Conservation (phyloP, 2,888 invertebrate species). For the Macaria notata region DNA sequence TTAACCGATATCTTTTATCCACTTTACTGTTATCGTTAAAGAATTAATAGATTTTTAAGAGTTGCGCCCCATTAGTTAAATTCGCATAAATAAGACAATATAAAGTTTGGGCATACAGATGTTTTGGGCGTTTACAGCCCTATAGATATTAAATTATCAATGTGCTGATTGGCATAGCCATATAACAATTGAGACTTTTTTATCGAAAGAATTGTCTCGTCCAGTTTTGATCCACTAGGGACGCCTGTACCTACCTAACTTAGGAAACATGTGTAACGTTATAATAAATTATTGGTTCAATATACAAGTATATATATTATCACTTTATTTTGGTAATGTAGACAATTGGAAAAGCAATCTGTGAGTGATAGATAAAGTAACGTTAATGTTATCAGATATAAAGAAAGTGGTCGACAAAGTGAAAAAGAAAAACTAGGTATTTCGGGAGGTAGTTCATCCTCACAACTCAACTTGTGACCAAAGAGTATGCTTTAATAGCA, state of each 20-base stretch:
- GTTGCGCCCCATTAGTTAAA: slow-evolving; percentile 67
- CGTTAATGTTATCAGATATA: slow-evolving; percentile 33
- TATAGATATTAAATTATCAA: slow-evolving; percentile 46
- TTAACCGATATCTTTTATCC: slow-evolving; percentile 28
- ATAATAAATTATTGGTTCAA: slow-evolving; percentile 43
- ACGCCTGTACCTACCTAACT: slow-evolving; percentile 37
- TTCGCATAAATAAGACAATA: slow-evolving; percentile 69
- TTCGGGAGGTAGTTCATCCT: no score
- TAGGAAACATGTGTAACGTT: slow-evolving; percentile 43
- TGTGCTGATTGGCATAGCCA: slow-evolving; percentile 48
- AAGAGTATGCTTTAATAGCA: no score
- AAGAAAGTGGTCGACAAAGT: background rate
- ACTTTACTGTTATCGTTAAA: slow-evolving; percentile 68
- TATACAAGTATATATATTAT: slow-evolving; percentile 31
- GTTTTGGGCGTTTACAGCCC: slow-evolving; percentile 72
- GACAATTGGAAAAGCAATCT: slow-evolving; percentile 43
- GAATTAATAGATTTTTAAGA: slow-evolving; percentile 70
- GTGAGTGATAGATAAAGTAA: slow-evolving; percentile 37
- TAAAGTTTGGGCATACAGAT: slow-evolving; percentile 57
- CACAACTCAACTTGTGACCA: no score
- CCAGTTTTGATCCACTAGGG: slow-evolving; percentile 37
- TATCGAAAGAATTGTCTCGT: slow-evolving; percentile 37
- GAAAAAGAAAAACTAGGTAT: background rate
- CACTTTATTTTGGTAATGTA: slow-evolving; percentile 45
- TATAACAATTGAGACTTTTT: slow-evolving; percentile 39